Percentiles rank a stretch among this genome's conserved stretches.
Conservation (phyloP, 2,797 vertebrate species). For the Holocentrus rufus region DNA sequence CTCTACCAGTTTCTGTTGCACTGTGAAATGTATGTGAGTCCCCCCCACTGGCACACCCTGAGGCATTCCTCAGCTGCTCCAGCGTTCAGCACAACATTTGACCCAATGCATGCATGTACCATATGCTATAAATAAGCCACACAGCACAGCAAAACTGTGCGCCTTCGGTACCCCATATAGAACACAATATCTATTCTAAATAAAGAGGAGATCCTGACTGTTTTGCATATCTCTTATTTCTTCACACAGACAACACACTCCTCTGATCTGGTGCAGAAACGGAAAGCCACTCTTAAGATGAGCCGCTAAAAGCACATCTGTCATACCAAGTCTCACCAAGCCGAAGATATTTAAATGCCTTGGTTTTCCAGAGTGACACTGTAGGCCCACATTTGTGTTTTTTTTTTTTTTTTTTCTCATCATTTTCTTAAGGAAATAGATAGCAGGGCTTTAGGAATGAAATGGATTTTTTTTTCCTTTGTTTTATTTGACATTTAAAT, state of each 20-base stretch:
- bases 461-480: background rate
- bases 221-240: background rate
- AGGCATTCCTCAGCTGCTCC: conserved; percentile 3
- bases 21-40: background rate
- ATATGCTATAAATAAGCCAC: conserved; percentile 2
- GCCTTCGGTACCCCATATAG: background rate
- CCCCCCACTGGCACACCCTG: background rate
- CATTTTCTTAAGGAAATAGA: background rate
- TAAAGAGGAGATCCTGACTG: background rate
- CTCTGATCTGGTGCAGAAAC: background rate
- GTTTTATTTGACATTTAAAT: background rate
- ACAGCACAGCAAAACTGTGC: background rate
- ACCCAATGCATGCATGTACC: background rate
- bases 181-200: background rate
- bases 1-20: background rate
- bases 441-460: background rate
- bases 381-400: background rate
- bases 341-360: background rate
- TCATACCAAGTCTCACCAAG: background rate
- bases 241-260: background rate
- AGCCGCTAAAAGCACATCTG: background rate
- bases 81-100: background rate
- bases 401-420: background rate
- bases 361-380: background rate
- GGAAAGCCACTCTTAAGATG: background rate